phyloP scores from a whole-genome alignment of 2,797 vertebrate species.

The Taeniopygia guttata region DNA sequence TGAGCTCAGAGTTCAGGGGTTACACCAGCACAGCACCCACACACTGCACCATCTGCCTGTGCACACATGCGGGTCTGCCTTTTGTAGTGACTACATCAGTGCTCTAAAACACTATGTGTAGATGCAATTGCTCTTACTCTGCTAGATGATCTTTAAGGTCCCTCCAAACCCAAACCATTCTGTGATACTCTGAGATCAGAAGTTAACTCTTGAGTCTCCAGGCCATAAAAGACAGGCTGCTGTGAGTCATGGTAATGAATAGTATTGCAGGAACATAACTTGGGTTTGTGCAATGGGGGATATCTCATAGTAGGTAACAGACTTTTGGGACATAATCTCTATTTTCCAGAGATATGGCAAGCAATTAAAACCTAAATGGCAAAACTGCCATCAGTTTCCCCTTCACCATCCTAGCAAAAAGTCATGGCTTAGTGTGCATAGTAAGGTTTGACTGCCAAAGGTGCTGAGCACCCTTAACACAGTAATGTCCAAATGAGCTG shows the following conservation, averaged over 20 bases:
- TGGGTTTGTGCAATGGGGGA: neutral
- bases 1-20: neutral
- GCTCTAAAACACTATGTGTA: neutral
- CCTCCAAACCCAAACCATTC: neutral
- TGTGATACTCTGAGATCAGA: neutral
- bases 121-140: neutral
- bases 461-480: neutral
- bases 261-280: neutral
- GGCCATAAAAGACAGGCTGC: neutral
- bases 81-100: neutral
- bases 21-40: accelerated
- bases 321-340: neutral
- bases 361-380: neutral
- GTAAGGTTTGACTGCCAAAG: neutral
- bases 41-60: neutral
- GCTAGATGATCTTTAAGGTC: neutral
- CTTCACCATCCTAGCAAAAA: neutral
- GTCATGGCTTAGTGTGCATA: accelerated
- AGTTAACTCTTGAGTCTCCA: neutral
- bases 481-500: neutral
- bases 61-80: accelerated
- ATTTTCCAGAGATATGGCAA: neutral
- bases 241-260: neutral
- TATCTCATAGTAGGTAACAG: neutral
- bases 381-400: neutral